Conservation (phyloP, 2,113 vertebrate species). For the Eclectus roratus region DNA sequence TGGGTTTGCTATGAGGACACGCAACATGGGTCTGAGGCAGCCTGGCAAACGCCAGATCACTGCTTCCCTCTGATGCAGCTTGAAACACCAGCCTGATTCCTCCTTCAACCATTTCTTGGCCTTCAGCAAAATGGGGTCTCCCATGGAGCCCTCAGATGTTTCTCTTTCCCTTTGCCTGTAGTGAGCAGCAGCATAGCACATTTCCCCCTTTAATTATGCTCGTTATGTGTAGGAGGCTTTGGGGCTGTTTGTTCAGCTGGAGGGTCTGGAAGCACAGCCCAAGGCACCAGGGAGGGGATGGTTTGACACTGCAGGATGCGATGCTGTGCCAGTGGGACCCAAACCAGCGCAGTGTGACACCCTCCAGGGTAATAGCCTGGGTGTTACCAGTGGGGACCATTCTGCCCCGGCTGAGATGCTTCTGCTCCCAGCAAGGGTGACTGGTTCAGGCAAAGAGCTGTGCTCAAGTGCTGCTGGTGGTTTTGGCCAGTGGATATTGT, state of each 20-base stretch:
- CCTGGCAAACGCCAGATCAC: background rate
- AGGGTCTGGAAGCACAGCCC: background rate
- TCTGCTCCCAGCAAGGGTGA: background rate
- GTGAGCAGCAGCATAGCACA: background rate
- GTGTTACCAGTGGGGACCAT: background rate
- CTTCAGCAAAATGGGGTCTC: background rate
- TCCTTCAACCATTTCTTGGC: background rate
- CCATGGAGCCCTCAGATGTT: background rate
- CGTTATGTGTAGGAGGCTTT: rapidly evolving
- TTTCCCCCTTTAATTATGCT: background rate
- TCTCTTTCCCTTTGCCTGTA: background rate
- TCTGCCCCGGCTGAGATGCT: background rate
- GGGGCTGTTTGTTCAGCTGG: background rate
- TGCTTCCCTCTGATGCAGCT: background rate
- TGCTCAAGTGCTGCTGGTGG: background rate
- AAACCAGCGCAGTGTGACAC: rapidly evolving
- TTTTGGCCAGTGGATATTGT: background rate
- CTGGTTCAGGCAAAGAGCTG: background rate
- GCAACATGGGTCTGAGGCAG: background rate
- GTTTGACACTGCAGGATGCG: rapidly evolving
- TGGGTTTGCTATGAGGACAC: background rate
- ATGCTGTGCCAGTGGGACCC: background rate
- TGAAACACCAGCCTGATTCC: background rate
- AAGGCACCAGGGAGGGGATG: background rate
- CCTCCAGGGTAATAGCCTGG: background rate